Conservation (phyloP, 2,888 invertebrate genomes). For the Limnephilus rhombicus region DNA sequence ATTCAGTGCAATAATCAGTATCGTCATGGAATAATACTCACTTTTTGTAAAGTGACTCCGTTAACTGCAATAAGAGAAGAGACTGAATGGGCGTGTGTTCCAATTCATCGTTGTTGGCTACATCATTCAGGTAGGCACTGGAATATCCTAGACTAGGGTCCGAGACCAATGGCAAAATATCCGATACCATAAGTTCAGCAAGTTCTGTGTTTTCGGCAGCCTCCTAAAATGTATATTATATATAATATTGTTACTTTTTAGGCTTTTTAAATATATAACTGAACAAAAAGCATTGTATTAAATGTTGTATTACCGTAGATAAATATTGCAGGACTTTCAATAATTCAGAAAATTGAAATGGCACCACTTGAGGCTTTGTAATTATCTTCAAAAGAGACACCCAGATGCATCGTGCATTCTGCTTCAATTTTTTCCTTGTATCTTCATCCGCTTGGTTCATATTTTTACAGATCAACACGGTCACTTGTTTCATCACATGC, state of each 20-base stretch:
- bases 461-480: conserved; percentile 66
- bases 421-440: conserved; percentile 67
- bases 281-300: not conserved
- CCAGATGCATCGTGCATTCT: conserved; percentile 71
- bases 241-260: not conserved
- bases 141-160: conserved; percentile 40
- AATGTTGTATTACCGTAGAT: conserved; percentile 69
- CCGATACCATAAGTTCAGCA: conserved; percentile 68
- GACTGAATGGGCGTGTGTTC: conserved; percentile 43
- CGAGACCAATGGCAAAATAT: conserved; percentile 68
- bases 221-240: conserved; percentile 67
- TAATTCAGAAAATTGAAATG: not conserved
- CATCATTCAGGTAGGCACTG: conserved; percentile 41
- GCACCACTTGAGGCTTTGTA: conserved; percentile 69
- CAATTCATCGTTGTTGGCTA: conserved; percentile 20
- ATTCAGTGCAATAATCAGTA: not conserved
- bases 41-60: conserved; percentile 49
- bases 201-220: conserved; percentile 65
- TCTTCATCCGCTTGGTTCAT: conserved; percentile 59
- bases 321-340: conserved; percentile 61
- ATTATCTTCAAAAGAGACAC: conserved; percentile 70
- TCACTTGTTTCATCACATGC: conserved; percentile 69
- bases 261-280: conserved; percentile 3
- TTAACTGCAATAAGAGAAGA: conserved; percentile 39
- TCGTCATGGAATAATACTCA: conserved; percentile 34